Evolutionary conservation across 1,140 invertebrate genomes (phyloP), one percentile per base, ranked within the genome.

Genomic region (Meloidogyne floridensis): DNA sequence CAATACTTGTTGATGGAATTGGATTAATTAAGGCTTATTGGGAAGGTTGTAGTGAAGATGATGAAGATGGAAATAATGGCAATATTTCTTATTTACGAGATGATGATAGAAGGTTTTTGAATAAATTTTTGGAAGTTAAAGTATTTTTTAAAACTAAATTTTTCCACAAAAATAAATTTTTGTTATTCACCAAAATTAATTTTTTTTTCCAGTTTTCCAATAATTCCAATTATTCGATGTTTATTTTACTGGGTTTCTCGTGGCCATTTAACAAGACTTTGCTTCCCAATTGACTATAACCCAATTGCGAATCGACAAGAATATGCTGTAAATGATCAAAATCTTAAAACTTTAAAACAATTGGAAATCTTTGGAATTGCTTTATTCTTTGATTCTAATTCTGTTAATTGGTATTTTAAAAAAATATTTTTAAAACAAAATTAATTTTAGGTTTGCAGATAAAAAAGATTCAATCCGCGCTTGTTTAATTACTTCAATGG

Each of bases 241-340:
- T 54, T 82, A 18, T 82, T 82, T 65, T 82, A 82, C 53, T 82
- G 81, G 81, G n/a, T 82, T 56, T 82, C 81, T 13, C 47, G 65
- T 13, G 81, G 81, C n/a, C 81, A 82, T 69, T 75, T 53, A 47
- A 82, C 81, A 11, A 9, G 51, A 43, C 71, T 82, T 70, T 82
- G 81, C 18, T 82, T 81, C 74, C 77, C 81, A 10, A 4, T 56
- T 15, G 56, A n/a, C 6, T 82, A 72, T 72, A 82, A 79, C n/a
- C 81, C 81, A 32, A 54, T 82, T n/a, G 75, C 5, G 20, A 59
- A 70, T 56, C 32, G 11, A 15, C 59, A 81, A 43, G 70, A 71
- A 53, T 75, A 80, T 56, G 72, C 56, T 8, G 70, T 59, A 65
- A 20, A n/a, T 13, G 77, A 80, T 8, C 20, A 82, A 53, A 47